phyloP scores from a whole-genome alignment of 2,888 invertebrate species.

The Acanthosepion lycidas region DNA sequence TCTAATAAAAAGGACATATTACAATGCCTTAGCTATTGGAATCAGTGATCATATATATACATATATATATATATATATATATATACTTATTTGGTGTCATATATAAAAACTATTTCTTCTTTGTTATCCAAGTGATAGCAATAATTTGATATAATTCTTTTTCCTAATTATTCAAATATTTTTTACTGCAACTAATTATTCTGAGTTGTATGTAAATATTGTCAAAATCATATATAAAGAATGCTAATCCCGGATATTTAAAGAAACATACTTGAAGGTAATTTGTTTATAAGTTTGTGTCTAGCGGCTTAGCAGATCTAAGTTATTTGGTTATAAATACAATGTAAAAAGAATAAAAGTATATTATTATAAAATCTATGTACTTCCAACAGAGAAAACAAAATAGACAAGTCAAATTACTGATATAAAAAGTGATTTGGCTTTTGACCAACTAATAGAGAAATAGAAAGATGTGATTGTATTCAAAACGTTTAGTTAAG shows the following conservation, averaged over 20 bases:
- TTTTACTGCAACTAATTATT: background rate
- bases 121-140: slow-evolving; percentile 21
- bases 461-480: background rate
- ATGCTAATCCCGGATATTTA: background rate
- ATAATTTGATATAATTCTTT: background rate
- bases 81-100: background rate
- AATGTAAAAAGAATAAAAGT: background rate
- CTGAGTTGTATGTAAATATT: background rate
- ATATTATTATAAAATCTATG: background rate
- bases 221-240: background rate
- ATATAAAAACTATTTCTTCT: background rate
- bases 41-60: background rate
- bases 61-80: background rate
- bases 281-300: background rate
- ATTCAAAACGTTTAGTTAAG: background rate
- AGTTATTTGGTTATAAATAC: background rate
- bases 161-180: background rate
- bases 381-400: background rate
- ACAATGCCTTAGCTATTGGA: background rate
- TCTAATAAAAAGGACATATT: background rate
- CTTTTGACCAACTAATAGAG: background rate
- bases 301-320: background rate
- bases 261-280: background rate
- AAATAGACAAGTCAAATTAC: background rate
- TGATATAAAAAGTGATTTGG: background rate